Percentiles rank a stretch among this genome's conserved stretches.
phyloP scores from a whole-genome alignment of 2,113 vertebrate species.

The Anhinga anhinga region DNA sequence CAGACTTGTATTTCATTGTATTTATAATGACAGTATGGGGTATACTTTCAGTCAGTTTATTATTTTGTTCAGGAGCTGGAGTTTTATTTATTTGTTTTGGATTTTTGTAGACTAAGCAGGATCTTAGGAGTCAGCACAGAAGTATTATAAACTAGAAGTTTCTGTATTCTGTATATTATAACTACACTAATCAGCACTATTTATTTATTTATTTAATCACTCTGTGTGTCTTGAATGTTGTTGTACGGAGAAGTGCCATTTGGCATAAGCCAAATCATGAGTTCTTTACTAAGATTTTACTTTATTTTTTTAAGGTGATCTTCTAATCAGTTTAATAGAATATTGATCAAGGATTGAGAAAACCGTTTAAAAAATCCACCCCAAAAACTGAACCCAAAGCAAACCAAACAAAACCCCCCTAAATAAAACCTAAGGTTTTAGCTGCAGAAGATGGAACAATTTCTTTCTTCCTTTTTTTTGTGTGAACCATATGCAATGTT shows the following conservation, averaged over 20 bases:
- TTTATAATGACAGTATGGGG: background rate
- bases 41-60: conserved; percentile 14
- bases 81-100: conserved; percentile 29
- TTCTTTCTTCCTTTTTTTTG: background rate
- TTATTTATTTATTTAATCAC: conserved; percentile 7
- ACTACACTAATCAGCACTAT: background rate
- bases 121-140: background rate
- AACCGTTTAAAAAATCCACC: background rate
- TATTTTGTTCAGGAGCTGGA: conserved; percentile 15
- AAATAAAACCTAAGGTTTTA: background rate
- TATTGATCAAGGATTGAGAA: background rate
- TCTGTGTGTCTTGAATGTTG: background rate
- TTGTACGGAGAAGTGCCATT: background rate
- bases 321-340: background rate
- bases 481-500: background rate
- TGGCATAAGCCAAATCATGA: background rate
- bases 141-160: background rate
- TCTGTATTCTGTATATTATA: background rate
- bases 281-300: background rate
- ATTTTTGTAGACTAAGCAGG: conserved; percentile 6
- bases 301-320: background rate
- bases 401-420: background rate
- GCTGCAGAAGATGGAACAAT: background rate
- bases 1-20: background rate
- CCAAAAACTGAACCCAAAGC: background rate